Conservation (phyloP, 2,797 vertebrate genomes). For the Craterocephalus amniculus region DNA sequence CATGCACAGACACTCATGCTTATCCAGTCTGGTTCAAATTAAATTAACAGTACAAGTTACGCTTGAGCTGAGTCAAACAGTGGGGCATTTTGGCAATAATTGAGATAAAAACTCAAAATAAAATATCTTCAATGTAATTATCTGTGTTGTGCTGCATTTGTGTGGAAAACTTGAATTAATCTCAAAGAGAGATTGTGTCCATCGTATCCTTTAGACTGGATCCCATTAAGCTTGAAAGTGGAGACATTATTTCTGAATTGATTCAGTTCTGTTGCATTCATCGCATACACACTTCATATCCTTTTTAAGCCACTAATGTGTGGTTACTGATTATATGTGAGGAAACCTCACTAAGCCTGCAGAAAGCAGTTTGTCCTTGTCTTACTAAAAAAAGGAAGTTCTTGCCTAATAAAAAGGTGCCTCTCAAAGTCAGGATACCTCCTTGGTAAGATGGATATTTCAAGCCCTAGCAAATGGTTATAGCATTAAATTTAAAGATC, state of each 20-base stretch:
- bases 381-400: not conserved
- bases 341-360: too few species aligned
- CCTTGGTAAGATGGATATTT: not conserved
- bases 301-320: too few species aligned
- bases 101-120: not conserved
- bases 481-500: not conserved
- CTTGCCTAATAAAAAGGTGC: not conserved
- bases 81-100: not conserved
- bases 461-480: not conserved
- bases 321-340: too few species aligned
- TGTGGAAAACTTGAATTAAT: too few species aligned
- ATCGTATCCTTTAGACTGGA: too few species aligned
- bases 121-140: not conserved
- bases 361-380: not conserved
- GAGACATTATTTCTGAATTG: not conserved
- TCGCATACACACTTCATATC: too few species aligned
- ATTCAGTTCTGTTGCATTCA: too few species aligned
- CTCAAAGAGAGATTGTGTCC: too few species aligned
- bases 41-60: not conserved
- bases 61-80: conserved; percentile 13
- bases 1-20: not conserved
- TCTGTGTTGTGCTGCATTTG: not conserved
- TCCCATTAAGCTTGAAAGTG: not conserved
- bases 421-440: not conserved
- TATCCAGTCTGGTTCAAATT: not conserved